Evolutionary conservation across 2,888 invertebrate genomes (phyloP).

Genomic region (Odontomyia ornata): DNA sequence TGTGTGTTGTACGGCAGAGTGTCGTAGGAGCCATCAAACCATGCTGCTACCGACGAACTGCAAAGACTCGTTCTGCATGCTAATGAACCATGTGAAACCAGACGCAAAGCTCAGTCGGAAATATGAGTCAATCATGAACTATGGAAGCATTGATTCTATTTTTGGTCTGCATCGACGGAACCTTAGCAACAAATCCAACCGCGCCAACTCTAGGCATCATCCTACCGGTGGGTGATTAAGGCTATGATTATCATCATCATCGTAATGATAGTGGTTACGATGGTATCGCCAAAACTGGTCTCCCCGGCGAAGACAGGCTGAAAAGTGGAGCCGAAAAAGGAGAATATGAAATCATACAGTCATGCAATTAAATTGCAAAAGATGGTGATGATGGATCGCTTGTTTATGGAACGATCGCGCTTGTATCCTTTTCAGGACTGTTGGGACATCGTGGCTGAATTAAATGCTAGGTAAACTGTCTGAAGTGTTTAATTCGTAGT

Average conservation of each 20-base stretch:
- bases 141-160: neutral
- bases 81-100: neutral
- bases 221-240: neutral
- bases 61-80: neutral
- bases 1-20: neutral
- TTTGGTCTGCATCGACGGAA: neutral
- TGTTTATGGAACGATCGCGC: neutral
- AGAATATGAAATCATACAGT: constrained; percentile 8
- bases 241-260: neutral
- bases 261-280: neutral
- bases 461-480: neutral
- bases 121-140: constrained; percentile 15
- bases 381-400: constrained; percentile 6
- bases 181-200: neutral
- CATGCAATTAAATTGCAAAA: constrained; percentile 19
- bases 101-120: constrained; percentile 14
- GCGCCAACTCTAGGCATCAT: neutral
- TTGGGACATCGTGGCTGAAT: neutral
- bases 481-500: neutral
- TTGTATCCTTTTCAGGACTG: neutral
- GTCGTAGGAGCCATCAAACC: neutral
- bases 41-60: neutral
- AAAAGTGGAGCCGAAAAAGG: neutral
- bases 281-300: constrained; percentile 3
- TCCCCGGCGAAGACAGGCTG: neutral